phyloP scores from a whole-genome alignment of 2,888 invertebrate genomes.

The Drosophila anomalata region DNA sequence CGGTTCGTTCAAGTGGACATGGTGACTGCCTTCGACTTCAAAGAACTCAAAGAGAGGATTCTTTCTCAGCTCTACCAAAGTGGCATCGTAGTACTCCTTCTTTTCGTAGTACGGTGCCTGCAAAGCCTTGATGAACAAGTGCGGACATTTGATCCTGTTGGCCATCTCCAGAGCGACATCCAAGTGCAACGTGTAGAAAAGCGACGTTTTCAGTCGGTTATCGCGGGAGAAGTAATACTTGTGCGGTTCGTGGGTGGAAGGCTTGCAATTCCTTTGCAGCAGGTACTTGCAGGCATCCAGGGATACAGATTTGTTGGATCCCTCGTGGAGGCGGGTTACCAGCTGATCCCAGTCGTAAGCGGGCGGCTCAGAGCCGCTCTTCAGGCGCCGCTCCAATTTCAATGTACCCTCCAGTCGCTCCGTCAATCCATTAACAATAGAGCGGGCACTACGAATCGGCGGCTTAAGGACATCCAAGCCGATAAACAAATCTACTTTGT shows the following conservation, averaged over 20 bases:
- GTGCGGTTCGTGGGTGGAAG: conserved; percentile 85
- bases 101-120: conserved; percentile 85
- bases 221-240: conserved; percentile 88
- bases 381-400: conserved; percentile 81
- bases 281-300: conserved; percentile 85
- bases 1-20: conserved; percentile 90
- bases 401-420: conserved; percentile 84
- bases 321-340: conserved; percentile 85
- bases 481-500: conserved; percentile 84
- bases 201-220: conserved; percentile 85
- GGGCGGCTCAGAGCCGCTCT: conserved; percentile 85
- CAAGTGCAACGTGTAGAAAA: conserved; percentile 72
- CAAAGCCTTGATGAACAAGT: conserved; percentile 87
- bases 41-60: conserved; percentile 86
- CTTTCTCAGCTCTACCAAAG: conserved; percentile 85
- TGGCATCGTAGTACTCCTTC: conserved; percentile 86
- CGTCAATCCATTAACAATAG: conserved; percentile 78
- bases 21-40: conserved; percentile 88
- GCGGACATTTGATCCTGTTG: conserved; percentile 86
- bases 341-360: conserved; percentile 87
- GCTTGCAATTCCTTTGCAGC: conserved; percentile 85
- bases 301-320: conserved; percentile 86
- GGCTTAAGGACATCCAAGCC: conserved; percentile 81
- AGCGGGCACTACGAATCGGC: conserved; percentile 57
- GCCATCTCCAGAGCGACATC: conserved; percentile 86